Evolutionary conservation across 2,797 vertebrate genomes (phyloP), one percentile per base, ranked within the genome.

Genomic region (Denticeps clupeoides): DNA sequence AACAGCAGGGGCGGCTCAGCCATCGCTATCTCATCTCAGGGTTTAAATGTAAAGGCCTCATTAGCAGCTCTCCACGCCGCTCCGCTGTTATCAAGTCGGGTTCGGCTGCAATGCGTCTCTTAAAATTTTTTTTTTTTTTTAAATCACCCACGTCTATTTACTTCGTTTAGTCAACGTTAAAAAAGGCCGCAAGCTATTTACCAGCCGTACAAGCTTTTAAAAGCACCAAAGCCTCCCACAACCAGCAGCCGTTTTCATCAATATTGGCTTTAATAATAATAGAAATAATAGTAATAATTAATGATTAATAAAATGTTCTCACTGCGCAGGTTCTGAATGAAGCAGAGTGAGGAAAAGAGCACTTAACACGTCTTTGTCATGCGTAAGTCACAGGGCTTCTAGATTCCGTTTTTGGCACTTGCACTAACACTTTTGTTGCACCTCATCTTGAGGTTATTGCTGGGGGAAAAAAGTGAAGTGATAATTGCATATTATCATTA

Each of bases 401-500:
- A 44, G 45, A 81, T 84, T 78, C 78, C 80, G 38, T 63, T 60
- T 80, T 81, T 78, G 82, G 80, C 83, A 87, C 83, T 84, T 87
- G 82, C 78, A 82, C 69, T 84, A 87, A 87, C 87, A 91, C 86
- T 80, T 77, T 67, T 72, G 78, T 81, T 79, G 80, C 75, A 85
- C 85, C 87, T 81, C 82, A 83, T 83, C 84, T 83, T 81, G 82
- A 88, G 84, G 86, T 88, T 89, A 87, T 80, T 81, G 78, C 69
- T 80, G 80, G 57, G n/a, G n/a, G 63, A 60, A 62, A 87, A 87
- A 80, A 84, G 83, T 68, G 77, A 89, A 80, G 87, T 82, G 87
- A 90, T 90, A 89, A 90, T 90, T 90, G 87, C 84, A 82, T 84
- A 89, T 89, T 87, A 89, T 84, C 86, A 88, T 88, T 87, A 89